Conservation (phyloP, 2,797 vertebrate species). For the Spea hammondii region DNA sequence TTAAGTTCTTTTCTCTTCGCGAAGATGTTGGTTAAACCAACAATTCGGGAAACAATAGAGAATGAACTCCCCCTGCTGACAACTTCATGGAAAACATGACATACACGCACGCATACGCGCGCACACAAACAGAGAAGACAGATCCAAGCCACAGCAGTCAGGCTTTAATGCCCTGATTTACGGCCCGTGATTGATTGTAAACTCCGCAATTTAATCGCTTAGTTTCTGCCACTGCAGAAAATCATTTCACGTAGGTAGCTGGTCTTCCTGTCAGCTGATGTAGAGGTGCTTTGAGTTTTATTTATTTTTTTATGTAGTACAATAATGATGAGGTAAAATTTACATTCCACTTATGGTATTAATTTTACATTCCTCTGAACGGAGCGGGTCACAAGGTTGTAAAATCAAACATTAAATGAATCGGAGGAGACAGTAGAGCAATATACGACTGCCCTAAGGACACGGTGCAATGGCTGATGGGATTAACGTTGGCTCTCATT, state of each 20-base stretch:
- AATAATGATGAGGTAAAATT: conserved; percentile 79
- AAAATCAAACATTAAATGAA: conserved; percentile 81
- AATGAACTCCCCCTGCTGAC: conserved; percentile 97
- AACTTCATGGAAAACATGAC: conserved; percentile 73
- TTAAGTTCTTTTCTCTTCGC: neutral
- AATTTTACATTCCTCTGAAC: conserved; percentile 77
- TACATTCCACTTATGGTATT: conserved; percentile 79
- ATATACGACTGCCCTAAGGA: conserved; percentile 77
- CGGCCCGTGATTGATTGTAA: conserved; percentile 71
- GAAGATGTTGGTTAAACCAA: conserved; percentile 1
- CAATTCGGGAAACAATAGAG: conserved; percentile 78
- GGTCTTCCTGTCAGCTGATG: conserved; percentile 76
- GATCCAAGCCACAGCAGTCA: conserved; percentile 63
- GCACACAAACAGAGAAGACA: conserved; percentile 51
- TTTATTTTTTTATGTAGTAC: conserved; percentile 58
- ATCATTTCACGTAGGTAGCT: conserved; percentile 63
- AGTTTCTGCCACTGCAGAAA: conserved; percentile 69
- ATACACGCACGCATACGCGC: conserved; percentile 21
- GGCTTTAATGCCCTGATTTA: conserved; percentile 72
- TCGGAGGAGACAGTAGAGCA: conserved; percentile 77
- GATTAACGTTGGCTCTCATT: conserved; percentile 75
- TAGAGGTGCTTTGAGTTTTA: conserved; percentile 69
- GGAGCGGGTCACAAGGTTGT: conserved; percentile 77
- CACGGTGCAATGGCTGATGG: conserved; percentile 73
- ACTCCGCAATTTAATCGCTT: conserved; percentile 71